Base-by-base conservation (phyloP, 1,140 invertebrate species). In the Ceratosolen fusciceps region DNA sequence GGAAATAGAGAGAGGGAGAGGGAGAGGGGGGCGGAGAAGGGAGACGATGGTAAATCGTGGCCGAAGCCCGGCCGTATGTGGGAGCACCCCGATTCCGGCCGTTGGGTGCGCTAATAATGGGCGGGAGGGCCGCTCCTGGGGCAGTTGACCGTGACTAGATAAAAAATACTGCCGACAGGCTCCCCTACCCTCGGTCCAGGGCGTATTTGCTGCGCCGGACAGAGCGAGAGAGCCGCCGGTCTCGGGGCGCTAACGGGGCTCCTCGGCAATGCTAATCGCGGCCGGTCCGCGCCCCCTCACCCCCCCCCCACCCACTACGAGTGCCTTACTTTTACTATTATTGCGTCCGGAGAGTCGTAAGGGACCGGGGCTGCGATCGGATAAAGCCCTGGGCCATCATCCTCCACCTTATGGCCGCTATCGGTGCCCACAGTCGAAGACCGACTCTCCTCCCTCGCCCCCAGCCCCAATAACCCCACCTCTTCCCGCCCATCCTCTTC, bases 121-220 rank as follows among this genome's bases (percentile, higher is more conserved):
- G 88, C 86, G 88, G 90, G 85, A 83, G 87, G 85, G 84, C 84
- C 83, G 82, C 84, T 52, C 49, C 49, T 86, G 86, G 88, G 88
- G 86, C 88, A 90, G 90, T 90, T 90, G 90, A 90, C 90, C 90
- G 90, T 90, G 90, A 90, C 90, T 89, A 90, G 90, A 90, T 90
- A 90, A 90, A 90, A 90, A 90, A 90, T 90, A 90, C 87, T 89
- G 88, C 88, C 87, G 83, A 86, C 80, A 85, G 78, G 4, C 68
- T 70, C 67, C 67, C n/a, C 14, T 12, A 4, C 62, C n/a, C n/a
- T n/a, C n/a, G n/a, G n/a, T n/a, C n/a, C n/a, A n/a, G n/a, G n/a
- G n/a, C n/a, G n/a, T n/a, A n/a, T n/a, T n/a, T n/a, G n/a, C n/a
- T n/a, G n/a, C n/a, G n/a, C n/a, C n/a, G n/a, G 10, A 10, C 60